These are phyloP conservation scores for Arctocebus calabarensis DNA, from an alignment of 2,797 vertebrate genomes.

Conservation along the genomic window DNA sequence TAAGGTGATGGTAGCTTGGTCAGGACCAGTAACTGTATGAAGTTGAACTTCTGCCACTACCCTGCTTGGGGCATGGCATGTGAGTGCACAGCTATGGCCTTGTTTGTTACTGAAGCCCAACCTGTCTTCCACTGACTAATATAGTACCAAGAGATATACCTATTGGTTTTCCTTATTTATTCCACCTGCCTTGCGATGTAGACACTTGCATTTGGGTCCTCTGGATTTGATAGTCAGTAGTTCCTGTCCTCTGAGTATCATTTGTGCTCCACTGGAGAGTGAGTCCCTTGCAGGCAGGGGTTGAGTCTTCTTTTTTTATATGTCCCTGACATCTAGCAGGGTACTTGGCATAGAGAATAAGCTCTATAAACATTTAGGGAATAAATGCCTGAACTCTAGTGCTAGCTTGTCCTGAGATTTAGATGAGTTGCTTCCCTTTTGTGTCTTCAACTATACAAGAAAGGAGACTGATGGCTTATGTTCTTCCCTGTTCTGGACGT, in stretches of 20 bases:
- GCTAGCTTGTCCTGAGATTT: background rate
- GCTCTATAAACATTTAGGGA: background rate
- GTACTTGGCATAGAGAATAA: rapidly evolving
- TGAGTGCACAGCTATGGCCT: rapidly evolving
- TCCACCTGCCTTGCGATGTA: background rate
- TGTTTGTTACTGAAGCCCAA: background rate
- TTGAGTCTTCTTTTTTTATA: background rate
- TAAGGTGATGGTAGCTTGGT: background rate
- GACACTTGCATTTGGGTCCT: background rate
- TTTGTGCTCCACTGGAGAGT: rapidly evolving
- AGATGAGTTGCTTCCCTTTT: background rate
- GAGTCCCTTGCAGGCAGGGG: background rate
- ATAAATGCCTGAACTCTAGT: background rate
- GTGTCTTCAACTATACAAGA: background rate
- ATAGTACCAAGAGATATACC: rapidly evolving
- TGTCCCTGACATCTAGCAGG: background rate
- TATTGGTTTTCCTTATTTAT: background rate
- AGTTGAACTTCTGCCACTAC: background rate
- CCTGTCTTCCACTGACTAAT: background rate
- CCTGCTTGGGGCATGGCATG: rapidly evolving
- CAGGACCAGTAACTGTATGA: rapidly evolving
- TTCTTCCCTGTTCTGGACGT: background rate
- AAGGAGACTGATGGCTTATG: rapidly evolving
- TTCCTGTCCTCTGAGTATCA: background rate
- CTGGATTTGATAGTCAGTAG: too few species aligned